Evolutionary conservation across 2,888 invertebrate genomes (phyloP).

Genomic region (Caenorhabditis uteleia): DNA sequence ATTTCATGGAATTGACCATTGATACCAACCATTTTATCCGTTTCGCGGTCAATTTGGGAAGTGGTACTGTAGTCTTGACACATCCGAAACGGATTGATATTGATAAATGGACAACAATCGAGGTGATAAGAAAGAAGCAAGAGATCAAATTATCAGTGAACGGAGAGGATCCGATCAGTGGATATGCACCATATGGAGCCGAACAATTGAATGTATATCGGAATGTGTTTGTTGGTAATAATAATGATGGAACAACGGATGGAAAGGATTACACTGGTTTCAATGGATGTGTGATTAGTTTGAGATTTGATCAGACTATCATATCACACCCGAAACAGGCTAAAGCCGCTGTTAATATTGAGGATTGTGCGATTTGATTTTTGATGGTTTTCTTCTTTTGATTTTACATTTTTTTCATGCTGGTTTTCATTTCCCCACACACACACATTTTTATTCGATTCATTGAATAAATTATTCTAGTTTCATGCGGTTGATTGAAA

Average conservation of each 20-base stretch:
- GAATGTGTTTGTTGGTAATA: constrained; percentile 47
- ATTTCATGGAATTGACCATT: constrained; percentile 41
- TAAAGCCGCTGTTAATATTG: constrained; percentile 43
- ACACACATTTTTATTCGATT: too few species aligned
- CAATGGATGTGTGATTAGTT: constrained; percentile 37
- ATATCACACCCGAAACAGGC: constrained; percentile 47
- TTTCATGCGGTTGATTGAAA: too few species aligned
- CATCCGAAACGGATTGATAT: constrained; percentile 40
- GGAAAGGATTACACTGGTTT: constrained; percentile 21
- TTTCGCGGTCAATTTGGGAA: constrained; percentile 47
- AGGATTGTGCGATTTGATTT: constrained; percentile 37
- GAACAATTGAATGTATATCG: constrained; percentile 55
- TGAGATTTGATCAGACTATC: constrained; percentile 35
- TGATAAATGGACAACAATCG: constrained; percentile 47
- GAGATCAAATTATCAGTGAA: constrained; percentile 44
- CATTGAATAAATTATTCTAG: too few species aligned
- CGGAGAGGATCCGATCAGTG: constrained; percentile 44
- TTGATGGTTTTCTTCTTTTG: neutral
- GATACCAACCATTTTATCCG: constrained; percentile 24
- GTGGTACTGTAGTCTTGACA: constrained; percentile 42
- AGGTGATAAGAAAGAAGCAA: constrained; percentile 27
- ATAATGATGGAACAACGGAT: neutral
- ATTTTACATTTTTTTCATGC: too few species aligned
- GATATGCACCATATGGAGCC: constrained; percentile 40
- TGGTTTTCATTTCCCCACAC: too few species aligned